Evolutionary conservation across 2,888 invertebrate genomes (phyloP), one percentile per base, ranked within the genome.

Genomic region (Elaeidobius kamerunicus): DNA sequence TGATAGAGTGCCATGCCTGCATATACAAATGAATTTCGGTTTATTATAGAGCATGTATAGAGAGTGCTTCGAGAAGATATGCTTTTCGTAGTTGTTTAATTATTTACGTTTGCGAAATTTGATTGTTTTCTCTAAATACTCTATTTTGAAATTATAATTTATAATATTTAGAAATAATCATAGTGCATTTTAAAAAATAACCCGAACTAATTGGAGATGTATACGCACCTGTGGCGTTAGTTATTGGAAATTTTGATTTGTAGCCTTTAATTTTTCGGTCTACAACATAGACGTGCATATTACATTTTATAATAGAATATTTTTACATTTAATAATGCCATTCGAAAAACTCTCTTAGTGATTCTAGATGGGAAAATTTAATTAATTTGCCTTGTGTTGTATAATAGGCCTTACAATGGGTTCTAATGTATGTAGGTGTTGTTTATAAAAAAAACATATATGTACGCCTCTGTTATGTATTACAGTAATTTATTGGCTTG

Each of bases 151-250:
- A n/a, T n/a, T n/a, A n/a, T n/a, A n/a, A n/a, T n/a, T n/a, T n/a
- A n/a, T n/a, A n/a, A n/a, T n/a, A n/a, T n/a, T n/a, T n/a, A n/a
- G n/a, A n/a, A n/a, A n/a, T n/a, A n/a, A n/a, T n/a, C n/a, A n/a
- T n/a, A n/a, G n/a, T n/a, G n/a, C n/a, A 30, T 30, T 7, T 30
- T 59, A 55, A 61, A 60, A 60, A 62, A 62, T 62, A 55, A 47
- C 57, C 51, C 44, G 59, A 60, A 61, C 63, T 61, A 63, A 63
- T 63, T 61, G 63, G 62, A 11, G 55, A 54, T n/a, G 30, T 43
- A 42, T 50, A 40, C 20, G 32, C 50, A 27, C 54, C 49, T 23
- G 49, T 19, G 49, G 54, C 20, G 54, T 38, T 34, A 35, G 50
- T 44, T 54, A 54, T 54, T 54, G 54, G 44, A 54, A 54, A 45